These are phyloP conservation scores for Chaetorhynchus papuensis DNA, from an alignment of 2,113 vertebrate species.

Conservation along the genomic window DNA sequence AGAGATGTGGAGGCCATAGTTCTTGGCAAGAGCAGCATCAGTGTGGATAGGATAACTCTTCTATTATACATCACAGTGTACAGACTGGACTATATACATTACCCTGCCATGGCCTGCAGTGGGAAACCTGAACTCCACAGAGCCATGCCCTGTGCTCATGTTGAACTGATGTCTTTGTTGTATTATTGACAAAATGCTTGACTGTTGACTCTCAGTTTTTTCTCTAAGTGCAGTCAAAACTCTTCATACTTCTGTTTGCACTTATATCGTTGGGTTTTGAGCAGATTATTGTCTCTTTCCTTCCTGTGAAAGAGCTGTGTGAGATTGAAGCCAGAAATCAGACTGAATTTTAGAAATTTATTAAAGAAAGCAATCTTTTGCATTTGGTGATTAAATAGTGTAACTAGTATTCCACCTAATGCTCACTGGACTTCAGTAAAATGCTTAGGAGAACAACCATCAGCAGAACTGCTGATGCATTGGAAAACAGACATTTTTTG, in stretches of 20 bases:
- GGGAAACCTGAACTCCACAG: not conserved
- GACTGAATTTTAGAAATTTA: not conserved
- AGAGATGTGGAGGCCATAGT: not conserved
- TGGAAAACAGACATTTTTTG: not conserved
- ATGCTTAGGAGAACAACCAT: not conserved
- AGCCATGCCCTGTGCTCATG: not conserved
- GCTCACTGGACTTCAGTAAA: not conserved
- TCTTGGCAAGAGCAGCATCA: not conserved
- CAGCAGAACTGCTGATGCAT: not conserved
- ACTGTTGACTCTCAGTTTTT: not conserved
- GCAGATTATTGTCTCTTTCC: not conserved
- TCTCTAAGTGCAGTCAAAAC: not conserved
- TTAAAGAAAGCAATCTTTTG: not conserved
- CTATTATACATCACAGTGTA: not conserved
- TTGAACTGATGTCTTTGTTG: not conserved
- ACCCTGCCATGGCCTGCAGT: not conserved
- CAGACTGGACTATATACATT: not conserved
- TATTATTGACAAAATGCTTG: not conserved
- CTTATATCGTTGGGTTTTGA: accelerated
- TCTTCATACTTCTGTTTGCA: not conserved
- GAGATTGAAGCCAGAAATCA: not conserved
- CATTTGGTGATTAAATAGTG: not conserved
- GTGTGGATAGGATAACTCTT: not conserved
- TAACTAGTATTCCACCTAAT: not conserved
- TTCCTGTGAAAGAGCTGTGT: not conserved